A percentile compares a stretch with the other conserved stretches of the same genome.
phyloP scores from a whole-genome alignment of 1,140 invertebrate genomes.

The Idris sp. region DNA sequence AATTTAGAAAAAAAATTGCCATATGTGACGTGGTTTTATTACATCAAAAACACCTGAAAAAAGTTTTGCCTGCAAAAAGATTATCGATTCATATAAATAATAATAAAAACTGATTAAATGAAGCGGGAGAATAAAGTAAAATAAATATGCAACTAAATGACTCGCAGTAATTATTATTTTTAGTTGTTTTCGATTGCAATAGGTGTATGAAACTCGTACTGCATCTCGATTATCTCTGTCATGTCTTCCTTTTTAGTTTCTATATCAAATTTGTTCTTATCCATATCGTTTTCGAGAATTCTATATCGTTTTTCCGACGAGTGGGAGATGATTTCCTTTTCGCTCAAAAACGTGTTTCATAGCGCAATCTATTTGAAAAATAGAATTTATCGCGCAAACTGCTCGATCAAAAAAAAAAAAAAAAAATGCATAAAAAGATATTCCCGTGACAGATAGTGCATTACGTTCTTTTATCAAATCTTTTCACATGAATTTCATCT shows the following conservation, averaged over 20 bases:
- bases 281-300: slow-evolving; percentile 42
- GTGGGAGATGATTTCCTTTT: slow-evolving; percentile 60
- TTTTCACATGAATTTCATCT: slow-evolving; percentile 30
- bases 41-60: slow-evolving; percentile 35
- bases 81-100: too few species aligned
- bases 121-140: too few species aligned
- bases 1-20: slow-evolving; percentile 16
- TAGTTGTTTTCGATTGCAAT: slow-evolving; percentile 33
- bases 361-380: slow-evolving; percentile 51
- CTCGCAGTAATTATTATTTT: slow-evolving; percentile 39
- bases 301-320: slow-evolving; percentile 43
- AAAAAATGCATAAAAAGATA: slow-evolving; percentile 51
- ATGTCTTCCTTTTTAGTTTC: slow-evolving; percentile 32
- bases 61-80: too few species aligned
- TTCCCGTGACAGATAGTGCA: slow-evolving; percentile 40
- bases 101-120: slow-evolving; percentile 28
- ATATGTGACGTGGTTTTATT: slow-evolving; percentile 30
- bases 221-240: slow-evolving; percentile 37
- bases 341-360: slow-evolving; percentile 38
- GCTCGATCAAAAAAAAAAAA: slow-evolving; percentile 53
- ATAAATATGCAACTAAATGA: slow-evolving; percentile 45
- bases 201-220: slow-evolving; percentile 20
- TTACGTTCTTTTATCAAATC: slow-evolving; percentile 40
- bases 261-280: slow-evolving; percentile 55
- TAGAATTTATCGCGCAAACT: slow-evolving; percentile 58